Evolutionary conservation across 1,140 invertebrate species (phyloP), one percentile per base, ranked within the genome.

Genomic region (Eubasilissa regina): DNA sequence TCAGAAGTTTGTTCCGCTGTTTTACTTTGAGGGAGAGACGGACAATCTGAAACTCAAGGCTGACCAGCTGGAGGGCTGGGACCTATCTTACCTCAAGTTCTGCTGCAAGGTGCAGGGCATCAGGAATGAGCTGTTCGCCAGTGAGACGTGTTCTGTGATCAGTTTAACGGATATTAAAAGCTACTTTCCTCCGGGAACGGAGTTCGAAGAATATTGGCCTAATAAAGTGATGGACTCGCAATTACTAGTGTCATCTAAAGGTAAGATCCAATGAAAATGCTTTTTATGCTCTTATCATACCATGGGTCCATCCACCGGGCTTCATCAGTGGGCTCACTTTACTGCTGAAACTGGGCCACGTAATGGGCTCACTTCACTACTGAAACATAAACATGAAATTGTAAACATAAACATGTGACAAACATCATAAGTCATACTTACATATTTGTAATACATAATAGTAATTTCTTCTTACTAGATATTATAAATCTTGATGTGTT

Each of bases 31-130:
- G 89, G 95, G 95, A 78, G 96, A 97, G 90, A 97, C 95, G 0
- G 95, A 97, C 85, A 96, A 95, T 87, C 89, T 97, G 0, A 96
- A 96, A 85, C 90, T 94, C 53, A 96, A 96, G 85, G 94, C 95
- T 48, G 93, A 95, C 84, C 93, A 94, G 84, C 87, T 97, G 48
- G 94, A 95, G 84, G 95, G 95, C 60, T 98, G 96, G 97, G 96
- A 97, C 87, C 86, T 97, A 58, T 95, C 96, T 0, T 97, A 97
- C 87, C 89, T 98, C 58, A 97, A 97, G 87, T 97, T 98, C 86
- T 97, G 96, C 88, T 97, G 96, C 89, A 97, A 97, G 88, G 96
- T 97, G 73, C 96, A 97, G 89, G 96, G 95, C 68, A 97, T 97
- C 72, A 90, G 95, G 77, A 97, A 96, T 86, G 96, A 97, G 90